Conservation (phyloP, 2,888 invertebrate genomes). For the Heterodera filipjevi region DNA sequence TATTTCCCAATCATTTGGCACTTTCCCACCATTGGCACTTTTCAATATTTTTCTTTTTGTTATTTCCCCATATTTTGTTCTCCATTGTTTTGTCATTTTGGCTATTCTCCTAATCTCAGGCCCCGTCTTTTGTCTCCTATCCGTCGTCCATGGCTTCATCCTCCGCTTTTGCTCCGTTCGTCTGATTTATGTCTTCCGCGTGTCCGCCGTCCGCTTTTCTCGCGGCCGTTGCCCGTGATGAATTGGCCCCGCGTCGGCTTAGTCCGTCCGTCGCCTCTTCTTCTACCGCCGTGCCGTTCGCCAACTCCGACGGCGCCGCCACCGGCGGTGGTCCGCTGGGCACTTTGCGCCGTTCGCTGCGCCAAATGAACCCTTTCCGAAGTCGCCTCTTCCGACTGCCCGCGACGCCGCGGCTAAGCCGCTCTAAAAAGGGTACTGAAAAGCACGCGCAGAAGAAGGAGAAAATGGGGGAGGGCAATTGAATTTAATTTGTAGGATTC, state of each 20-base stretch:
- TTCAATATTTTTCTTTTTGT: no score
- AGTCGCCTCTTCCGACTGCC: conserved; percentile 45
- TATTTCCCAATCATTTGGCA: no score
- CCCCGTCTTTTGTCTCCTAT: no score
- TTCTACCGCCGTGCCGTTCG: not conserved
- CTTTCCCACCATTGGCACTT: not conserved
- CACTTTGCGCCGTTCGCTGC: conserved; percentile 44
- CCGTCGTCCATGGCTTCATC: not conserved
- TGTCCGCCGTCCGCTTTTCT: not conserved
- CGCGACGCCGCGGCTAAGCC: conserved; percentile 45
- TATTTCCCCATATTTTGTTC: not conserved
- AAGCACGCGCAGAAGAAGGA: no score
- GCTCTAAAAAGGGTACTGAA: conserved; percentile 44
- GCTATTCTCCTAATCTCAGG: no score
- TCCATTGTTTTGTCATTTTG: not conserved
- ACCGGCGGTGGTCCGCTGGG: conserved; percentile 30
- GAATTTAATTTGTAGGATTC: no score
- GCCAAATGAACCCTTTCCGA: conserved; percentile 49
- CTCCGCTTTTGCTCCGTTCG: not conserved
- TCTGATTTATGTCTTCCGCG: not conserved
- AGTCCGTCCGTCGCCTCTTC: not conserved
- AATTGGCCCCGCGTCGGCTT: conserved; percentile 15
- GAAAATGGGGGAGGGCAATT: no score
- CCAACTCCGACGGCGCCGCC: not conserved
- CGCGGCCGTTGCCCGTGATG: conserved; percentile 22